These are phyloP conservation scores for Laspeyria flexula DNA, from an alignment of 2,888 invertebrate species.

Conservation along the genomic window DNA sequence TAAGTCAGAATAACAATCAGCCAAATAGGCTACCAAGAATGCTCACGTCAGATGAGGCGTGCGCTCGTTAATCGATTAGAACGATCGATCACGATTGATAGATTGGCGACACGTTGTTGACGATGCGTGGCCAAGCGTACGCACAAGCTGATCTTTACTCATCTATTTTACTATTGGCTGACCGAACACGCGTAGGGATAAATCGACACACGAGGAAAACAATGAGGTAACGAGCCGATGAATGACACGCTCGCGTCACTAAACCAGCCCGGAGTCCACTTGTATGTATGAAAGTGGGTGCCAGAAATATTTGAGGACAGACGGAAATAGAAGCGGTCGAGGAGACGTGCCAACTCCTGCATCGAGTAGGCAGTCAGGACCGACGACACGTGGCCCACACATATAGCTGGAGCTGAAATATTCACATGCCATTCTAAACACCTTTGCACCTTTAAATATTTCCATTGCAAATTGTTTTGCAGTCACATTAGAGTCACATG, in stretches of 20 bases:
- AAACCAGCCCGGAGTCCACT: conserved; percentile 66
- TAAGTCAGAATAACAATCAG: conserved; percentile 53
- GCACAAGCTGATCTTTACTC: conserved; percentile 63
- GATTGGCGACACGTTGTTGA: conserved; percentile 74
- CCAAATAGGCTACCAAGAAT: conserved; percentile 61
- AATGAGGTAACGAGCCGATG: conserved; percentile 82
- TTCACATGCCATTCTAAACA: conserved; percentile 38
- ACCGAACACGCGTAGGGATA: conserved; percentile 66
- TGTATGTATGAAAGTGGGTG: conserved; percentile 75
- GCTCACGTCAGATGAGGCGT: conserved; percentile 59
- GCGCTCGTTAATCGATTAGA: conserved; percentile 74
- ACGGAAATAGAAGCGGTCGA: conserved; percentile 77
- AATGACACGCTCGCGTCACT: conserved; percentile 76
- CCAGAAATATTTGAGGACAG: conserved; percentile 83
- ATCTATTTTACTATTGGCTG: conserved; percentile 75
- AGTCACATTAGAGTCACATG: not conserved
- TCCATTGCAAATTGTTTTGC: not conserved
- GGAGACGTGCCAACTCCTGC: conserved; percentile 77
- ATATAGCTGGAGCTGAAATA: conserved; percentile 55
- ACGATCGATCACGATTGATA: conserved; percentile 79
- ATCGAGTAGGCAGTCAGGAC: conserved; percentile 62
- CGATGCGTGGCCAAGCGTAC: conserved; percentile 62
- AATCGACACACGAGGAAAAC: conserved; percentile 80
- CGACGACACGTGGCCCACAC: conserved; percentile 68
- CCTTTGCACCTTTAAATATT: not conserved